Percentiles rank a stretch among this genome's conserved stretches.
These are phyloP conservation scores for Atta colombica DNA, from an alignment of 1,140 invertebrate species.

Conservation along the genomic window DNA sequence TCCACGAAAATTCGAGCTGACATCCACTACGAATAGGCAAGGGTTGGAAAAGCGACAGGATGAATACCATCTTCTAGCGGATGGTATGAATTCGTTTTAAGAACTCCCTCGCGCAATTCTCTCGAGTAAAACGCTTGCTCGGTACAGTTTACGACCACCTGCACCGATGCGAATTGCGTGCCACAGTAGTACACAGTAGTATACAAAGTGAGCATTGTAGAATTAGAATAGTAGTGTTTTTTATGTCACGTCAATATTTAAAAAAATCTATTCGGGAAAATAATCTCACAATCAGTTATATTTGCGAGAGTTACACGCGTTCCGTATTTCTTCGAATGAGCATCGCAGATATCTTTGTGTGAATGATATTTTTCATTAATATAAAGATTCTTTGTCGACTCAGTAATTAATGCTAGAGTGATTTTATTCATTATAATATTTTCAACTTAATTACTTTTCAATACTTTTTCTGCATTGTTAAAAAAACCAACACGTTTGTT, in stretches of 20 bases:
- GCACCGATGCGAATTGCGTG: constrained; percentile 9
- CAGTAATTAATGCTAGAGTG: neutral
- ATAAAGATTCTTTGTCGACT: neutral
- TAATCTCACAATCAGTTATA: neutral
- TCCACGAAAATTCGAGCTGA: constrained; percentile 71
- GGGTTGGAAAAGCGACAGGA: constrained; percentile 38
- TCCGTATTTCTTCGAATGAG: neutral
- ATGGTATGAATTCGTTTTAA: constrained; percentile 62
- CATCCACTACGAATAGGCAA: constrained; percentile 46
- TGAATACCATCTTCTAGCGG: neutral
- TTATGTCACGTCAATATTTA: neutral
- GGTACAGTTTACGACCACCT: constrained; percentile 38
- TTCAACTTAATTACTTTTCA: neutral
- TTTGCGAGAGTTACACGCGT: neutral
- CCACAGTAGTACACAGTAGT: constrained; percentile 15
- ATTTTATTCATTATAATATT: too few species aligned
- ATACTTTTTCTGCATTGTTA: neutral
- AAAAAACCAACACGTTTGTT: too few species aligned
- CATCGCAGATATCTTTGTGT: neutral
- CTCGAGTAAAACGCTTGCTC: constrained; percentile 35
- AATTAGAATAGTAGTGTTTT: constrained; percentile 7
- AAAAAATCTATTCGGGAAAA: neutral
- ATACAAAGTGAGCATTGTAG: neutral
- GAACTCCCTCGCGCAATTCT: constrained; percentile 53
- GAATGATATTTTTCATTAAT: neutral